A percentile compares a stretch with the other conserved stretches of the same genome.
phyloP scores from a whole-genome alignment of 2,113 vertebrate species.

The Pelmatolapia mariae region DNA sequence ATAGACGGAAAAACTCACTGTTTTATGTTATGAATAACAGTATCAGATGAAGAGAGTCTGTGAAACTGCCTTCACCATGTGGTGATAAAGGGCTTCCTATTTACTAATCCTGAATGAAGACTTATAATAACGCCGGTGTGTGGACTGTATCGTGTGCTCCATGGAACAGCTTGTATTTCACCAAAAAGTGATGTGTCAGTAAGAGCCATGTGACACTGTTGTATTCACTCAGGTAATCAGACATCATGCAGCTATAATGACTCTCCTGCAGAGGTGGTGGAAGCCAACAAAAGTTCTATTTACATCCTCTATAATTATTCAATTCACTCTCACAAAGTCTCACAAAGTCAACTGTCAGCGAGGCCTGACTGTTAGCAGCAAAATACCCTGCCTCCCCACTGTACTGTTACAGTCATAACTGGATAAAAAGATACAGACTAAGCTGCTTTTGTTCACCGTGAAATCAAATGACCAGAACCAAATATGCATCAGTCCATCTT shows the following conservation, averaged over 20 bases:
- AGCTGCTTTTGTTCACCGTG: not conserved
- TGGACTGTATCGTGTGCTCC: not conserved
- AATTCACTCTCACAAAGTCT: slow-evolving; percentile 34
- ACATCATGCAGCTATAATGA: slow-evolving; percentile 47
- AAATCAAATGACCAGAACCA: not conserved
- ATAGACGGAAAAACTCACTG: not conserved
- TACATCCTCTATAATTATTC: slow-evolving; percentile 54
- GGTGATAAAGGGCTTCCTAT: not conserved
- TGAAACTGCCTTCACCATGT: not conserved
- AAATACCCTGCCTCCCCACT: not conserved
- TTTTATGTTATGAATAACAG: not conserved
- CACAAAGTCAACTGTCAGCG: not conserved
- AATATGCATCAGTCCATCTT: not conserved
- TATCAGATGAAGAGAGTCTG: not conserved
- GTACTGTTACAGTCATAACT: not conserved
- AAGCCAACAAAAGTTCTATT: slow-evolving; percentile 48
- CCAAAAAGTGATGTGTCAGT: not conserved
- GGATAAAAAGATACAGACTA: not conserved
- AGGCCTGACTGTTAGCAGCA: not conserved
- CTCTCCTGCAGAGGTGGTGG: slow-evolving; percentile 1
- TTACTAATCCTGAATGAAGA: not conserved
- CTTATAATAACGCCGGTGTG: not conserved
- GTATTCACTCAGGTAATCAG: slow-evolving; percentile 53
- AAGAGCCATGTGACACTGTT: not conserved
- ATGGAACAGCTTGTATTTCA: not conserved